phyloP scores from a whole-genome alignment of 2,113 vertebrate species.

The Thamnaconus septentrionalis region DNA sequence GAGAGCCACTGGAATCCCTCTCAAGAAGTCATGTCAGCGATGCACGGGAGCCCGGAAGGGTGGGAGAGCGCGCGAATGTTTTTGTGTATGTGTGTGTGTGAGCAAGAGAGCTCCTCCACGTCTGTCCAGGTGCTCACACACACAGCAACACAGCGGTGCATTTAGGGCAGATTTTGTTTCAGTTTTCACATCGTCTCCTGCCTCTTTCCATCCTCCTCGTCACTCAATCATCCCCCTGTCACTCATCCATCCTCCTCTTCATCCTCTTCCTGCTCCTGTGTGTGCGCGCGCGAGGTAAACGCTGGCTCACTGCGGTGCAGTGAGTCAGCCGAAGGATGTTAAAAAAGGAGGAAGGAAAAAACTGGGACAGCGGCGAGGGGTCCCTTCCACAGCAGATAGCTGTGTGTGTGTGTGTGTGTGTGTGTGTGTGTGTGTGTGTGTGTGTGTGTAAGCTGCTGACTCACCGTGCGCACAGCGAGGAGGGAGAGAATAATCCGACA shows the following conservation, averaged over 20 bases:
- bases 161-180: slow-evolving; percentile 33
- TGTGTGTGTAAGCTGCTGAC: slow-evolving; percentile 47
- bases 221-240: slow-evolving; percentile 34
- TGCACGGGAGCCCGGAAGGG: slow-evolving; percentile 46
- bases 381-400: slow-evolving; percentile 26
- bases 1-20: slow-evolving; percentile 10
- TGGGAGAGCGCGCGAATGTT: slow-evolving; percentile 1
- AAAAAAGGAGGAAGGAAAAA: slow-evolving; percentile 27
- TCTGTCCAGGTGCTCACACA: slow-evolving; percentile 29
- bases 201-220: slow-evolving; percentile 32
- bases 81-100: slow-evolving; percentile 5
- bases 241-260: slow-evolving; percentile 72
- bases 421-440: slow-evolving; percentile 3
- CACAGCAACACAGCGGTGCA: slow-evolving; percentile 35
- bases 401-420: not conserved
- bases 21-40: slow-evolving; percentile 27
- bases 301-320: slow-evolving; percentile 87
- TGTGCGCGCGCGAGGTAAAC: slow-evolving; percentile 59
- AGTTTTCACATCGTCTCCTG: slow-evolving; percentile 33
- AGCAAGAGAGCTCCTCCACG: slow-evolving; percentile 14
- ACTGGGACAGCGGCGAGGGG: slow-evolving; percentile 14
- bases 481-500: too few species aligned
- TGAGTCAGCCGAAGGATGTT: slow-evolving; percentile 82
- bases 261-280: slow-evolving; percentile 59
- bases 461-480: slow-evolving; percentile 36